Percentiles rank a stretch among this genome's conserved stretches.
Evolutionary conservation across 30 jellyfish, hydroid and myxozoan species (phyloP).

Genomic region (Aurelia sp.): DNA sequence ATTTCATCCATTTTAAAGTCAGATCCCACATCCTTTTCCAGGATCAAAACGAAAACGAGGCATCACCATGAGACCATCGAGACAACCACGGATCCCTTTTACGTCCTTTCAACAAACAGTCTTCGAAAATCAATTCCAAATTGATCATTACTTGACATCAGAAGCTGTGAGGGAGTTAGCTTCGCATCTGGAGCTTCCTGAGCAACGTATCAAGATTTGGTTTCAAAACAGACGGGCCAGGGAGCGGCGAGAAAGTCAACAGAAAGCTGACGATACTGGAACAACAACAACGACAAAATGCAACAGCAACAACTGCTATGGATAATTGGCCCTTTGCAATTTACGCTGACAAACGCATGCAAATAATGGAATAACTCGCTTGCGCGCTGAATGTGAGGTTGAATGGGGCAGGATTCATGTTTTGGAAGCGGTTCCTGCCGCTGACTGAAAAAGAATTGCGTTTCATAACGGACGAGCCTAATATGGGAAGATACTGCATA

Average conservation of each 20-base stretch:
- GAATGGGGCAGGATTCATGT: no score
- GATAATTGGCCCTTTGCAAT: no score
- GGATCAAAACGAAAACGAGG: conserved; percentile 77
- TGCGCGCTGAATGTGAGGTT: no score
- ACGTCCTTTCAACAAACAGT: conserved; percentile 79
- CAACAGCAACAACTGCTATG: no score
- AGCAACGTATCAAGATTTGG: conserved; percentile 86
- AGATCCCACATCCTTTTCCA: not conserved
- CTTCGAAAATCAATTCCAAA: conserved; percentile 67
- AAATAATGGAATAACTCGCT: no score
- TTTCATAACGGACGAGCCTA: no score
- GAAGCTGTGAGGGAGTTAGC: conserved; percentile 68
- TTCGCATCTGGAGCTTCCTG: conserved; percentile 50
- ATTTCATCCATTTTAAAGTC: no score
- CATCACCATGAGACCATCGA: conserved; percentile 46
- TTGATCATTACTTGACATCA: conserved; percentile 68
- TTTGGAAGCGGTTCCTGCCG: no score
- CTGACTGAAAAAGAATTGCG: no score
- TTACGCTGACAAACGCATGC: no score
- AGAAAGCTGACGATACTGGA: conserved; percentile 8
- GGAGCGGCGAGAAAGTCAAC: conserved; percentile 76
- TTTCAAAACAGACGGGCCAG: conserved; percentile 89
- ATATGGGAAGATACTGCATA: no score
- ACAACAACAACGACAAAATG: not conserved
- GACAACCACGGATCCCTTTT: conserved; percentile 91